A percentile compares a stretch with the other conserved stretches of the same genome.
Evolutionary conservation across 1,140 invertebrate species (phyloP).

Genomic region (Drosophila lacertosa): DNA sequence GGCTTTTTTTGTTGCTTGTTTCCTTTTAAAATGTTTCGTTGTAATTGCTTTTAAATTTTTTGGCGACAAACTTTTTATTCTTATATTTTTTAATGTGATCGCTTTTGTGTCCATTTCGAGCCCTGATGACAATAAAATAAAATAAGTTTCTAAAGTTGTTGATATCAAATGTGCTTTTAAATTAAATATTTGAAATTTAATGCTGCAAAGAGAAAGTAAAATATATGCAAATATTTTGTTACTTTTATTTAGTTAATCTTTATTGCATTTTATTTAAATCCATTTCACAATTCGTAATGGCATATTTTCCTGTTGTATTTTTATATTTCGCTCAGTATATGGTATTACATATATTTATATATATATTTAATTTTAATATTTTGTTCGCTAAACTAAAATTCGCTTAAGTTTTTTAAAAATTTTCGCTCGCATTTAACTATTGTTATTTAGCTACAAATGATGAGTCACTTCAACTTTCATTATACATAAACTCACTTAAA

Average conservation of each 20-base stretch:
- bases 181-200: neutral
- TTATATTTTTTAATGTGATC: neutral
- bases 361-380: too few relatives aligned
- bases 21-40: constrained; percentile 36
- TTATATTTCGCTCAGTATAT: constrained; percentile 12
- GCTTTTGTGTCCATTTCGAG: constrained; percentile 2
- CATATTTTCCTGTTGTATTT: constrained; percentile 30
- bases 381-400: constrained; percentile 57
- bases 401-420: constrained; percentile 11
- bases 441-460: constrained; percentile 59
- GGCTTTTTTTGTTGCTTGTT: constrained; percentile 27
- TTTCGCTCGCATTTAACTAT: constrained; percentile 32
- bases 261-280: constrained; percentile 31
- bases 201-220: constrained; percentile 4
- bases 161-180: too few relatives aligned
- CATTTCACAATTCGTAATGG: constrained; percentile 36
- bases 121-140: neutral
- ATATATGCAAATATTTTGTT: neutral
- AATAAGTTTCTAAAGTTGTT: neutral
- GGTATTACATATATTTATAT: constrained; percentile 44
- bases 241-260: constrained; percentile 16
- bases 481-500: constrained; percentile 62
- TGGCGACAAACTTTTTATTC: constrained; percentile 6
- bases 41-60: constrained; percentile 61
- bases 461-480: constrained; percentile 50